These are phyloP conservation scores for Machaerirhynchus nigripectus DNA, from an alignment of 2,113 vertebrate species.

Conservation along the genomic window DNA sequence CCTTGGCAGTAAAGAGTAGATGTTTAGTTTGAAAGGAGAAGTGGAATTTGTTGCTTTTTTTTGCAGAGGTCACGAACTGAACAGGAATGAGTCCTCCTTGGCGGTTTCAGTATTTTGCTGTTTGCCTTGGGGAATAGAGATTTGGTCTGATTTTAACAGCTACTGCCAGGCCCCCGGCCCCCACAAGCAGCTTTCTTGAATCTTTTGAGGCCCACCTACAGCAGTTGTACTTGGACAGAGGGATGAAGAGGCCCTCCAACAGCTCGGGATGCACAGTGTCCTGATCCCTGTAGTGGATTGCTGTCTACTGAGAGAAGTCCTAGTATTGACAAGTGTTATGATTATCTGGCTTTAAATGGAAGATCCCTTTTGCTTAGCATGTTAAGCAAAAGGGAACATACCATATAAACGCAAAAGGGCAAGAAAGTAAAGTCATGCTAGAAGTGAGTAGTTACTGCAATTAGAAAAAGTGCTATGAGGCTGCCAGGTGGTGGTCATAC, in stretches of 20 bases:
- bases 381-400: background rate
- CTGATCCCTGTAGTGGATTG: background rate
- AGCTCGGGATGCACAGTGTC: background rate
- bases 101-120: conserved; percentile 23
- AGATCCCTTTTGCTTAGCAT: background rate
- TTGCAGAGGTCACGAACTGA: background rate
- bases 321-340: background rate
- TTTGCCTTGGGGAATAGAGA: conserved; percentile 17
- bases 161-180: background rate
- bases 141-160: conserved; percentile 5
- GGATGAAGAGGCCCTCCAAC: background rate
- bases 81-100: conserved; percentile 36
- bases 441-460: background rate
- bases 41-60: conserved; percentile 57
- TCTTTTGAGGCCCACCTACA: conserved; percentile 23
- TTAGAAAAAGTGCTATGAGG: background rate
- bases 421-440: background rate
- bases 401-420: background rate
- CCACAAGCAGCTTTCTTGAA: background rate
- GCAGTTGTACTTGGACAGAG: background rate
- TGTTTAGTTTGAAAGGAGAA: conserved; percentile 66
- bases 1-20: conserved; percentile 56
- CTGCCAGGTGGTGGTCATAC: background rate
- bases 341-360: conserved; percentile 31
- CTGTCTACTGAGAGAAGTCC: background rate